These are phyloP conservation scores for Pachypanchax playfairii DNA, from an alignment of 2,113 vertebrate genomes.

Conservation along the genomic window DNA sequence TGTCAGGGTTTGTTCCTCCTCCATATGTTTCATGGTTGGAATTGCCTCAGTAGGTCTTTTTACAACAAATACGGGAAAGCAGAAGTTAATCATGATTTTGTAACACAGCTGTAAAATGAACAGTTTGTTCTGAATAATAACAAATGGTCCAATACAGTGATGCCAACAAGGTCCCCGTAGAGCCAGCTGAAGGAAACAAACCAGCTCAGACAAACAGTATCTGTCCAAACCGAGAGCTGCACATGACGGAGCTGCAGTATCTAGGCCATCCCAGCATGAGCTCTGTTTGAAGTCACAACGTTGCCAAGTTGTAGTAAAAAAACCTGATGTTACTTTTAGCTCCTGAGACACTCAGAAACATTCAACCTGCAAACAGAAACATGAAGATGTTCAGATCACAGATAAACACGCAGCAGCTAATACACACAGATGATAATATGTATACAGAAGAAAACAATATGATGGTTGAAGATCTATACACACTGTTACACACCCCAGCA, in stretches of 20 bases:
- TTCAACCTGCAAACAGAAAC: neutral
- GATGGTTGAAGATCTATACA: neutral
- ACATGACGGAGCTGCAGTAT: slow-evolving; percentile 51
- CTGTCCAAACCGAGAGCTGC: slow-evolving; percentile 12
- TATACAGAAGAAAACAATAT: neutral
- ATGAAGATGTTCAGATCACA: neutral
- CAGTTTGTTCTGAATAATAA: neutral
- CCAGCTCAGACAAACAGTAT: slow-evolving; percentile 23
- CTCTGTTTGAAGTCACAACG: slow-evolving; percentile 56
- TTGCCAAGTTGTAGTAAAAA: slow-evolving; percentile 41
- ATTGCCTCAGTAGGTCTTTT: no score
- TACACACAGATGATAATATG: slow-evolving; percentile 5
- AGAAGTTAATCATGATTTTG: neutral
- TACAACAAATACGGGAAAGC: neutral
- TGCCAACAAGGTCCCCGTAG: neutral
- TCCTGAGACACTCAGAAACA: slow-evolving; percentile 35
- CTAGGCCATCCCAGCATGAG: slow-evolving; percentile 62
- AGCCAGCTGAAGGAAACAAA: slow-evolving; percentile 8
- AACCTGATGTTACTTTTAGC: slow-evolving; percentile 47
- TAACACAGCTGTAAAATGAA: slow-evolving; percentile 4
- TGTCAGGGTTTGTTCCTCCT: no score
- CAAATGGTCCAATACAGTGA: slow-evolving; percentile 5
- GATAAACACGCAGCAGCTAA: neutral
- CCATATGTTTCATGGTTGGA: no score
- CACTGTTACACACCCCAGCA: slow-evolving; percentile 23